phyloP scores from a whole-genome alignment of 1,140 invertebrate genomes.

The Holcopasites calliopsidis region DNA sequence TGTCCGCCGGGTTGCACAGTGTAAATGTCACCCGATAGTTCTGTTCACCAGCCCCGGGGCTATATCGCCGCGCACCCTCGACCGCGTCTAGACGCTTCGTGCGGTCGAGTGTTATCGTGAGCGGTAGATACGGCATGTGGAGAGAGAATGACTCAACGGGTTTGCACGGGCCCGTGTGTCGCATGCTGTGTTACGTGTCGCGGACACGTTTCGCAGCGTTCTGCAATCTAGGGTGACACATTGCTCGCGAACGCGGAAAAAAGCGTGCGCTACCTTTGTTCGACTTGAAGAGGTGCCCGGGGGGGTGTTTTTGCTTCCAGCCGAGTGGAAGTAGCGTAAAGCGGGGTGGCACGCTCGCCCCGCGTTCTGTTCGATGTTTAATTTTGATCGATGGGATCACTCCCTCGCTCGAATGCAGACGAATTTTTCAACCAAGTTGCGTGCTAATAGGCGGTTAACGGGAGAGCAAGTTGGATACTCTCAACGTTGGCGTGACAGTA shows the following conservation, averaged over 20 bases:
- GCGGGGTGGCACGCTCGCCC: not conserved
- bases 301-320: slow-evolving; percentile 5
- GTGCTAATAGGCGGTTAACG: too few species aligned
- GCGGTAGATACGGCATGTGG: slow-evolving; percentile 38
- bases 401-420: not conserved
- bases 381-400: not conserved
- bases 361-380: slow-evolving; percentile 1
- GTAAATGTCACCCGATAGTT: slow-evolving; percentile 44
- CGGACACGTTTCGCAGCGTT: slow-evolving; percentile 49
- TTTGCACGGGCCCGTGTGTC: slow-evolving; percentile 38
- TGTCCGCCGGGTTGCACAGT: slow-evolving; percentile 8
- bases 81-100: slow-evolving; percentile 53
- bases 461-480: too few species aligned
- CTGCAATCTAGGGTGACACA: slow-evolving; percentile 51
- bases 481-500: too few species aligned
- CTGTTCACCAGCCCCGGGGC: slow-evolving; percentile 1
- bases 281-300: slow-evolving; percentile 33
- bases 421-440: not conserved
- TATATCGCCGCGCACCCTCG: slow-evolving; percentile 28
- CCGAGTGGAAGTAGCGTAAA: not conserved
- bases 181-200: slow-evolving; percentile 46
- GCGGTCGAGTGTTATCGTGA: slow-evolving; percentile 40
- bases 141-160: slow-evolving; percentile 57
- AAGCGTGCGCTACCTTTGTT: slow-evolving; percentile 25
- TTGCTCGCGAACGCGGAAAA: slow-evolving; percentile 47